Conservation (phyloP, 2,113 vertebrate genomes). For the Pteruthius melanotis region DNA sequence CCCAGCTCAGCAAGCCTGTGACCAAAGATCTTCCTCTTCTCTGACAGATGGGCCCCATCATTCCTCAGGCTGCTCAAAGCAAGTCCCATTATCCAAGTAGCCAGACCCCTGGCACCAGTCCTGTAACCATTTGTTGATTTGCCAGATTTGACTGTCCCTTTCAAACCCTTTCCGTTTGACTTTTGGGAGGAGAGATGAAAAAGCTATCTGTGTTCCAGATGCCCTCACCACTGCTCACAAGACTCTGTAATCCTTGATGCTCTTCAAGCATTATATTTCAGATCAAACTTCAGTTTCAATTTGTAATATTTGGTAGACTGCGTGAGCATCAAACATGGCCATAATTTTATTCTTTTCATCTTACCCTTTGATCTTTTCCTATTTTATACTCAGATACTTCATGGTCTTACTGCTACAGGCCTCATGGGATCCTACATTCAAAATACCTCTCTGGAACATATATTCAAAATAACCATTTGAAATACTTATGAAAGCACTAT, state of each 20-base stretch:
- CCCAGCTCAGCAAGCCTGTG: neutral
- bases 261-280: neutral
- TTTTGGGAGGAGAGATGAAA: neutral
- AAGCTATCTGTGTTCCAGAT: neutral
- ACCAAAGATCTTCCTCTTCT: neutral
- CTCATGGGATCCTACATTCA: neutral
- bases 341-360: slow-evolving; percentile 41
- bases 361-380: slow-evolving; percentile 20
- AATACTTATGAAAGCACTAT: neutral
- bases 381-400: neutral
- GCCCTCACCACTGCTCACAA: neutral
- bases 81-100: neutral
- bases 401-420: neutral
- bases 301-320: neutral
- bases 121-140: neutral
- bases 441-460: neutral
- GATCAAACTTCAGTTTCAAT: neutral
- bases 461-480: neutral
- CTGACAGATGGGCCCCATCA: neutral
- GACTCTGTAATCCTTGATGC: neutral
- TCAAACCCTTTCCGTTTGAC: neutral
- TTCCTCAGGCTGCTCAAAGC: neutral
- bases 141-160: neutral
- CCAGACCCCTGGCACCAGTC: neutral
- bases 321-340: neutral